These are phyloP conservation scores for Prenolepis imparis DNA, from an alignment of 2,888 invertebrate species.

Conservation along the genomic window DNA sequence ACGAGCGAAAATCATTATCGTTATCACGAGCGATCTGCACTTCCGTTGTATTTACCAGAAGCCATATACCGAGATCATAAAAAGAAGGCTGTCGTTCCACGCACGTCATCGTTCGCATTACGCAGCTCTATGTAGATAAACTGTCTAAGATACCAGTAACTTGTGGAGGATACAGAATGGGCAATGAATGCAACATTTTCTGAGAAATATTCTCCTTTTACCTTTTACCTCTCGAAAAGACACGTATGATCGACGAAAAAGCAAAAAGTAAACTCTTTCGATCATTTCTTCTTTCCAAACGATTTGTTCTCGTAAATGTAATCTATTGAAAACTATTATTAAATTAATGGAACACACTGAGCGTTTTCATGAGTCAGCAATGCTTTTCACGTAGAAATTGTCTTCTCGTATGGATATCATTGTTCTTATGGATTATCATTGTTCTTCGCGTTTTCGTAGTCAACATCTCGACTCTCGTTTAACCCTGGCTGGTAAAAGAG, in stretches of 20 bases:
- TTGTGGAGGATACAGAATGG: constrained; percentile 48
- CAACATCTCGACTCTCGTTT: constrained; percentile 25
- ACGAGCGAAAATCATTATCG: constrained; percentile 61
- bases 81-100: constrained; percentile 57
- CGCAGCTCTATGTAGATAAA: constrained; percentile 60
- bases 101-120: constrained; percentile 58
- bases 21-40: constrained; percentile 63
- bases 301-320: background rate
- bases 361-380: background rate
- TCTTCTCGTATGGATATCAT: background rate
- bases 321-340: constrained; percentile 9
- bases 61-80: constrained; percentile 68
- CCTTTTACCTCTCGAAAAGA: background rate
- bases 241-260: background rate
- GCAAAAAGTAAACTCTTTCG: constrained; percentile 16
- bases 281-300: background rate
- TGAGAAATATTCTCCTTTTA: constrained; percentile 32
- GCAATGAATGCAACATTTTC: constrained; percentile 60
- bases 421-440: background rate
- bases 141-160: constrained; percentile 56
- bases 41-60: constrained; percentile 47
- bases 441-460: constrained; percentile 39
- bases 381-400: constrained; percentile 8
- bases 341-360: constrained; percentile 11
- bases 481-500: constrained; percentile 26